These are phyloP conservation scores for Montipora cactus DNA, from an alignment of 64 coral and sea anemone genomes.

Conservation along the genomic window DNA sequence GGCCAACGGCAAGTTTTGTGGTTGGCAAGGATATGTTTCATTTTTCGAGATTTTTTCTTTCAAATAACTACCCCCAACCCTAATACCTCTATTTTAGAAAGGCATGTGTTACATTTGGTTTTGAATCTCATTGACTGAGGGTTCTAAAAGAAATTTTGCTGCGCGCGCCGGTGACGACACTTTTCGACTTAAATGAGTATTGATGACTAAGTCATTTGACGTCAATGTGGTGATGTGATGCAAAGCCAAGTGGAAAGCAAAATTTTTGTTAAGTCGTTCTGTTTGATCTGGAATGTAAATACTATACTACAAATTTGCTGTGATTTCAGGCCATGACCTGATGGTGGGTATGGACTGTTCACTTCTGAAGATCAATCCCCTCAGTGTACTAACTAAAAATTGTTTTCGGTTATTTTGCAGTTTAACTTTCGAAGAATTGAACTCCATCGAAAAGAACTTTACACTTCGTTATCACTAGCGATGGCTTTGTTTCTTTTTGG, in stretches of 20 bases:
- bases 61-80: no score
- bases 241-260: not conserved
- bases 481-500: slow-evolving; percentile 76
- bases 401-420: slow-evolving; percentile 48
- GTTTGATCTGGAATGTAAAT: not conserved
- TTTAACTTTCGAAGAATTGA: slow-evolving; percentile 93
- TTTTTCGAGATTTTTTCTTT: no score
- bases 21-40: no score
- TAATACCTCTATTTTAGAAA: not conserved
- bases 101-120: not conserved
- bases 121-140: not conserved
- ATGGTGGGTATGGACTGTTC: not conserved
- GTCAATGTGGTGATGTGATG: slow-evolving; percentile 3
- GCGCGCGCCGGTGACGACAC: slow-evolving; percentile 6
- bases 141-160: not conserved
- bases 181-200: not conserved
- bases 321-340: slow-evolving; percentile 19
- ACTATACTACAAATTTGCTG: slow-evolving; percentile 1
- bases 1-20: no score
- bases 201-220: slow-evolving; percentile 52
- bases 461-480: slow-evolving; percentile 67
- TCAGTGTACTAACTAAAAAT: not conserved
- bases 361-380: slow-evolving; percentile 1
- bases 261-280: not conserved
- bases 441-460: slow-evolving; percentile 89